These are phyloP conservation scores for Corticium candelabrum DNA, from an alignment of 37 sponge, comb jelly and placozoan species.

Conservation along the genomic window DNA sequence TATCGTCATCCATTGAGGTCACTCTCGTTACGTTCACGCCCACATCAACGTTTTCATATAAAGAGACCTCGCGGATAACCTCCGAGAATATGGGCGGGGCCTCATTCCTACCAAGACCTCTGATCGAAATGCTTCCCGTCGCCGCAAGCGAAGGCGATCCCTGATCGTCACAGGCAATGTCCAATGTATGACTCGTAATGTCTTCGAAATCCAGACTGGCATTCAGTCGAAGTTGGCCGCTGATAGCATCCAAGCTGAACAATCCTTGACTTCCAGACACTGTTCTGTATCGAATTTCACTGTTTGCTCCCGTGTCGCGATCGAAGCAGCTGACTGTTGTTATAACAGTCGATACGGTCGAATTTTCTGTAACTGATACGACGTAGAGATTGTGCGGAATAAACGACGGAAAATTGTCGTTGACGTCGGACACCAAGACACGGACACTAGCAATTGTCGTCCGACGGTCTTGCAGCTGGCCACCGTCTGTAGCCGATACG, in stretches of 20 bases:
- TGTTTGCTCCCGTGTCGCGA: neutral
- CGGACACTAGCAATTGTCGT: neutral
- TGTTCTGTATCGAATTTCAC: neutral
- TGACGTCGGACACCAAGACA: neutral
- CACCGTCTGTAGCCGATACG: neutral
- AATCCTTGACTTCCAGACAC: neutral
- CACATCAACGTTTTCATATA: slow-evolving; percentile 33
- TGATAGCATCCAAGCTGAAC: neutral
- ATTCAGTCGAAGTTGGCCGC: neutral
- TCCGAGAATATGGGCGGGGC: neutral
- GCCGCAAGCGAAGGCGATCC: neutral
- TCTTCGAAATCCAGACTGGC: neutral
- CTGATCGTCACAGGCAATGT: neutral
- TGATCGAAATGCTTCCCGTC: neutral
- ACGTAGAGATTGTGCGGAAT: neutral
- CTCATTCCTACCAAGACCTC: neutral
- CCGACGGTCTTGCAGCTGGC: too few relatives aligned
- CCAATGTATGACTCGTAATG: neutral
- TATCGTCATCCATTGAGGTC: slow-evolving; percentile 39
- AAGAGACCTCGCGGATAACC: slow-evolving; percentile 16
- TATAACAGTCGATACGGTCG: neutral
- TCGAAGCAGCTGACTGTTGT: slow-evolving; percentile 18
- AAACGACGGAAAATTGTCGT: neutral
- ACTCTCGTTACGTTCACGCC: slow-evolving; percentile 25
- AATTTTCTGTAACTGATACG: neutral